These are phyloP conservation scores for Blennius ocellaris DNA, from an alignment of 2,113 vertebrate genomes.

Conservation along the genomic window DNA sequence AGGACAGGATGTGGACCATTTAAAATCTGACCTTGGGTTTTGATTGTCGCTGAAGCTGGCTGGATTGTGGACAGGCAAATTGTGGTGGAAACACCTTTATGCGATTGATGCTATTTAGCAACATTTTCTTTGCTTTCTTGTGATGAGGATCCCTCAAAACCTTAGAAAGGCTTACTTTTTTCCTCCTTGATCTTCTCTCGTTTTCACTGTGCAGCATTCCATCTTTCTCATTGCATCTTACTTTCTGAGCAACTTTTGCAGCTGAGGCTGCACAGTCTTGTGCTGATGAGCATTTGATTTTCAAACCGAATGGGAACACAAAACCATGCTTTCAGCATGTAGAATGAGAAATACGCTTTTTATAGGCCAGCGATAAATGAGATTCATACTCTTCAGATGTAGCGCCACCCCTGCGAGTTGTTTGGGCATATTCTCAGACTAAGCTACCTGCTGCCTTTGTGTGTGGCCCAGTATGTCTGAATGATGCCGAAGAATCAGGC, in stretches of 20 bases:
- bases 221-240: slow-evolving; percentile 5
- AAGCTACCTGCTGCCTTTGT: neutral
- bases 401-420: neutral
- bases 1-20: too few species aligned
- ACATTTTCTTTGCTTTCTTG: too few species aligned
- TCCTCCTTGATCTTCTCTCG: slow-evolving; percentile 7
- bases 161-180: neutral
- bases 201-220: slow-evolving; percentile 15
- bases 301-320: neutral
- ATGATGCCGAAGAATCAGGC: slow-evolving; percentile 1
- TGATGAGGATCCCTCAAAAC: too few species aligned
- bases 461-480: slow-evolving; percentile 1
- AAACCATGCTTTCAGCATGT: slow-evolving; percentile 3
- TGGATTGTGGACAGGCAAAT: too few species aligned
- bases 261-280: neutral
- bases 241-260: slow-evolving; percentile 3
- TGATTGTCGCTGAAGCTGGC: too few species aligned
- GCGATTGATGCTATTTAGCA: too few species aligned
- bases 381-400: neutral
- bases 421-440: neutral
- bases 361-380: slow-evolving; percentile 13
- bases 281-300: slow-evolving; percentile 6
- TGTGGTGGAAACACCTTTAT: too few species aligned
- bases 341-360: slow-evolving; percentile 17
- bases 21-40: too few species aligned